Conservation (phyloP, 2,888 invertebrate species). For the Hylaea fasciaria region DNA sequence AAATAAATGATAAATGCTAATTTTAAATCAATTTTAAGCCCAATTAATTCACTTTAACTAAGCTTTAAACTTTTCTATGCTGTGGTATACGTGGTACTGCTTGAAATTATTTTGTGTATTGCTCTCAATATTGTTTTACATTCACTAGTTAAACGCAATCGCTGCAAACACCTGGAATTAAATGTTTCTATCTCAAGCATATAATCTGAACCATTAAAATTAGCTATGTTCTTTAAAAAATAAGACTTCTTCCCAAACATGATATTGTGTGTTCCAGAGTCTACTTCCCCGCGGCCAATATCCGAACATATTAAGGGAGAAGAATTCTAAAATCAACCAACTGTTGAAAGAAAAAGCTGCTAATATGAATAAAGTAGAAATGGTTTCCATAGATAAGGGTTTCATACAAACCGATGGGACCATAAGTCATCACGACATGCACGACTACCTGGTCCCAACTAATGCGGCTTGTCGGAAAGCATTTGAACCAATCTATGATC, state of each 20-base stretch:
- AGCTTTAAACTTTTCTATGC: no score
- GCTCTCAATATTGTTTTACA: no score
- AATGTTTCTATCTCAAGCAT: no score
- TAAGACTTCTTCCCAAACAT: no score
- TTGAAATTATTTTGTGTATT: no score
- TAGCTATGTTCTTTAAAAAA: no score
- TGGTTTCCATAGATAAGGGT: constrained; percentile 91
- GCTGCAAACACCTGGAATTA: no score
- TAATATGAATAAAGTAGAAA: constrained; percentile 89
- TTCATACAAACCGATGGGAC: constrained; percentile 91
- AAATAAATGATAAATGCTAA: not conserved
- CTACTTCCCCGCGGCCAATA: constrained; percentile 94
- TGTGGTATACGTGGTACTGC: no score
- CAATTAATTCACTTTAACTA: no score
- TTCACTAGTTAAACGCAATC: no score
- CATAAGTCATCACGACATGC: constrained; percentile 96
- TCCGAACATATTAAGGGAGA: constrained; percentile 92
- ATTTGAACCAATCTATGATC: constrained; percentile 93
- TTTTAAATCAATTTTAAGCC: no score
- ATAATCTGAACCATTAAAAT: no score
- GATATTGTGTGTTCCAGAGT: constrained; percentile 84
- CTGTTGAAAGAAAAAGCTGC: constrained; percentile 87
- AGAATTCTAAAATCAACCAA: constrained; percentile 90
- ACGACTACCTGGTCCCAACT: constrained; percentile 95
- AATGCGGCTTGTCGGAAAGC: constrained; percentile 94